These are phyloP conservation scores for Automeris io DNA, from an alignment of 2,888 invertebrate genomes.

Conservation along the genomic window DNA sequence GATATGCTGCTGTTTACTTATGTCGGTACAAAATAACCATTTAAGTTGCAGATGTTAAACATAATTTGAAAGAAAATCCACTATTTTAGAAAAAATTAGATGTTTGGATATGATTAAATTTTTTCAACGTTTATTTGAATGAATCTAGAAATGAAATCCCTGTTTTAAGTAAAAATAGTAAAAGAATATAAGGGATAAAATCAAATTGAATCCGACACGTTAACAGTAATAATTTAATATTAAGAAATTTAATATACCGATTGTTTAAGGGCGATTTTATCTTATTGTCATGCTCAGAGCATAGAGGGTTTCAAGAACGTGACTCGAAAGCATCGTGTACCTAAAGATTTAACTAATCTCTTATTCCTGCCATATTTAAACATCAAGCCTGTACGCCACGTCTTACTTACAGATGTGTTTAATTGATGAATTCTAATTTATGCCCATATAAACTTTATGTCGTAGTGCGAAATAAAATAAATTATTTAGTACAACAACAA, in stretches of 20 bases:
- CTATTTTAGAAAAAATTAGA: neutral
- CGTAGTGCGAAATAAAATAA: no score
- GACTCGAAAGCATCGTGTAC: constrained; percentile 23
- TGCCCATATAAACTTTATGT: neutral
- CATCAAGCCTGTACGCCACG: neutral
- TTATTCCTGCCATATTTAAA: constrained; percentile 14
- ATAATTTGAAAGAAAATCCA: neutral
- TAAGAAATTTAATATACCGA: neutral
- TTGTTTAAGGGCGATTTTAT: constrained; percentile 30
- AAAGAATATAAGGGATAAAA: no score
- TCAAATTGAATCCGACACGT: no score
- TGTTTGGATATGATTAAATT: no score
- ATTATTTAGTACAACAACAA: neutral
- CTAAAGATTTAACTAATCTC: constrained; percentile 18
- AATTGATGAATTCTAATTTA: neutral
- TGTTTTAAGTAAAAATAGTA: no score
- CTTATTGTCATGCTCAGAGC: constrained; percentile 26
- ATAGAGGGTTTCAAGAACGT: constrained; percentile 25
- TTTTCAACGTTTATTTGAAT: no score
- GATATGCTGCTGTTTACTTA: no score
- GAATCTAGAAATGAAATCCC: no score
- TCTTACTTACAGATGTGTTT: neutral
- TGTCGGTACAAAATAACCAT: no score
- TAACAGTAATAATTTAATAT: no score
- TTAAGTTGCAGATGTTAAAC: no score